Evolutionary conservation across 2,113 vertebrate species (phyloP).

Genomic region (Sylvietta virens): DNA sequence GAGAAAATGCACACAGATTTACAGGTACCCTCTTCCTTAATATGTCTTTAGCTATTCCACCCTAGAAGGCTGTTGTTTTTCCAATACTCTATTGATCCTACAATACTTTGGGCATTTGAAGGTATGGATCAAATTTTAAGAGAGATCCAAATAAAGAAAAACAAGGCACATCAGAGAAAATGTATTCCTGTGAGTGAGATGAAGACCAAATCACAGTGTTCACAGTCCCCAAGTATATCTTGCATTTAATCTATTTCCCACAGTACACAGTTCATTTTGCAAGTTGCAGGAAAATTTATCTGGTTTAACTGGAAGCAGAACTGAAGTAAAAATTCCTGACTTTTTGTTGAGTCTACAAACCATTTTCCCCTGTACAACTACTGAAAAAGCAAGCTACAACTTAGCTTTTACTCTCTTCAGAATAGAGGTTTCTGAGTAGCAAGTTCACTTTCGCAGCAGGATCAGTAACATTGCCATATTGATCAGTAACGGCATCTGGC

Average conservation of each 20-base stretch:
- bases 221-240: not conserved
- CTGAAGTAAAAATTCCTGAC: not conserved
- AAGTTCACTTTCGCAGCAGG: not conserved
- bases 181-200: not conserved
- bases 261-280: not conserved
- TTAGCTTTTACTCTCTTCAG: not conserved
- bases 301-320: not conserved
- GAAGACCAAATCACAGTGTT: not conserved
- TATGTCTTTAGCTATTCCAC: not conserved
- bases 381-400: not conserved
- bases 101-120: not conserved
- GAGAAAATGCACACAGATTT: not conserved
- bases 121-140: not conserved
- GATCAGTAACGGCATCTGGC: not conserved
- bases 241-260: not conserved
- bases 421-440: not conserved
- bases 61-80: not conserved
- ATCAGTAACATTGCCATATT: not conserved
- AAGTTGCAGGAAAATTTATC: not conserved
- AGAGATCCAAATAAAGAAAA: not conserved
- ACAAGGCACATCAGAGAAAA: not conserved
- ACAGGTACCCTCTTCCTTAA: not conserved
- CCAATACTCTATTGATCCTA: not conserved
- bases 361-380: not conserved
- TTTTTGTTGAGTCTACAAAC: not conserved